Evolutionary conservation across 92 coral and sea anemone genomes (phyloP).

Genomic region (Virgularia gustaviana): DNA sequence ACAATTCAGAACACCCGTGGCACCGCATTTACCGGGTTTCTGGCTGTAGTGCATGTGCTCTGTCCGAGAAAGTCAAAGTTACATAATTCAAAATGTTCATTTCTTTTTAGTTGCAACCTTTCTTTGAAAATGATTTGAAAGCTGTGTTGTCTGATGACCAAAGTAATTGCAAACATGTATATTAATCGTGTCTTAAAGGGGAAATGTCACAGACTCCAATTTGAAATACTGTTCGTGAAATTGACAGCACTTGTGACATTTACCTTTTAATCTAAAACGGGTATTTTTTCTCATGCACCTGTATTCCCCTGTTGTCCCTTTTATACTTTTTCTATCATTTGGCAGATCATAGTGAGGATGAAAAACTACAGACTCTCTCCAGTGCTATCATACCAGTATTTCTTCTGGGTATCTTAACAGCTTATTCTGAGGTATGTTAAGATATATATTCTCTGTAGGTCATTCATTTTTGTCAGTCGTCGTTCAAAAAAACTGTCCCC

Average conservation of each 20-base stretch:
- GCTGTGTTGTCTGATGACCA: slow-evolving; percentile 20
- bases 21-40: too few species aligned
- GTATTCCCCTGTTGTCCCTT: too few species aligned
- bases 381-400: slow-evolving; percentile 28
- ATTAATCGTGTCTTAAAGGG: too few species aligned
- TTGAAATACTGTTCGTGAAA: not conserved
- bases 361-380: slow-evolving; percentile 12
- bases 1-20: too few species aligned
- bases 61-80: too few species aligned
- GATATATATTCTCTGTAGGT: not conserved
- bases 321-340: not conserved
- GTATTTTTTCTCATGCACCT: not conserved
- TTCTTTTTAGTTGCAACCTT: slow-evolving; percentile 18
- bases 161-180: not conserved
- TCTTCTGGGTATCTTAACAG: slow-evolving; percentile 26
- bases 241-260: not conserved
- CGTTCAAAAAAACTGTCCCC: too few species aligned
- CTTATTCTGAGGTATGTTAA: slow-evolving; percentile 18
- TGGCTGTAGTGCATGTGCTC: too few species aligned
- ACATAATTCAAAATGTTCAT: not conserved
- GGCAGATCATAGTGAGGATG: slow-evolving; percentile 18
- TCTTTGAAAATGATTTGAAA: slow-evolving; percentile 32
- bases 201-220: too few species aligned
- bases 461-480: not conserved
- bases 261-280: not conserved